phyloP scores from a whole-genome alignment of 2,113 vertebrate species.

The Vanacampus margaritifer region DNA sequence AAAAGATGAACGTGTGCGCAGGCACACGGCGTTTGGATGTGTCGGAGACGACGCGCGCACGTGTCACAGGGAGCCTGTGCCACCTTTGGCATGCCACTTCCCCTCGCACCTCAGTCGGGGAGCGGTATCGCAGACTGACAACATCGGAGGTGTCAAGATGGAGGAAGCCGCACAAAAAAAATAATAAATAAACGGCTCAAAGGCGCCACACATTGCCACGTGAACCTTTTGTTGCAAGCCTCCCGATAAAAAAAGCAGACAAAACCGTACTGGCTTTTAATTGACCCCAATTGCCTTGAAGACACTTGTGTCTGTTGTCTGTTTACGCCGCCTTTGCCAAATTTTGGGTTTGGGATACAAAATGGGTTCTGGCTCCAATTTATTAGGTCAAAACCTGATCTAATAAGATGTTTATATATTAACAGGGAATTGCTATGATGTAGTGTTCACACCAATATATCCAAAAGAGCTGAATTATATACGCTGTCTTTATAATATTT shows the following conservation, averaged over 20 bases:
- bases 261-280: conserved; percentile 45
- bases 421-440: too few species aligned
- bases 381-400: too few species aligned
- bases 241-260: conserved; percentile 42
- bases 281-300: conserved; percentile 53
- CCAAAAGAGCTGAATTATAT: too few species aligned
- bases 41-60: conserved; percentile 51
- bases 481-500: too few species aligned
- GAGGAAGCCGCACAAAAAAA: conserved; percentile 39
- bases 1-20: conserved; percentile 51
- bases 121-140: conserved; percentile 60
- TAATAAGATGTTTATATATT: too few species aligned
- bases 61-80: conserved; percentile 58
- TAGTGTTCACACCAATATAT: too few species aligned
- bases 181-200: conserved; percentile 41
- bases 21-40: conserved; percentile 38
- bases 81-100: conserved; percentile 61
- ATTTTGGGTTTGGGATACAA: too few species aligned
- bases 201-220: conserved; percentile 33
- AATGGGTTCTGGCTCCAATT: too few species aligned
- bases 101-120: conserved; percentile 64
- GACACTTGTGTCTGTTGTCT: conserved; percentile 6
- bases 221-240: conserved; percentile 44
- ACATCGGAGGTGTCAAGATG: conserved; percentile 65
- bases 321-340: too few species aligned